phyloP scores from a whole-genome alignment of 2,797 vertebrate species.

The Dicrostonyx torquatus region DNA sequence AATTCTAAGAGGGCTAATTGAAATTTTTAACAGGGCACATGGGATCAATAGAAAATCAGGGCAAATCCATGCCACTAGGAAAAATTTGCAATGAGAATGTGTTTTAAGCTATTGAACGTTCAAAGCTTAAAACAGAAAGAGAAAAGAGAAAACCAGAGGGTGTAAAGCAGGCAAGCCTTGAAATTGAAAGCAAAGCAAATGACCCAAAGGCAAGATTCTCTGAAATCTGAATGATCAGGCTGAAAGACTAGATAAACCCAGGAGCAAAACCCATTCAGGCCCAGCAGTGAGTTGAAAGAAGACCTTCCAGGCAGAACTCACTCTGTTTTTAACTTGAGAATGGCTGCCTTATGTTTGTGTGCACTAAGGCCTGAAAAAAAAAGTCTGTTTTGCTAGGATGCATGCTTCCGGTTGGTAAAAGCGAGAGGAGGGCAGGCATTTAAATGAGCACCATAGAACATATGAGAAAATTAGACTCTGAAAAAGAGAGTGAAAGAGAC shows the following conservation, averaged over 20 bases:
- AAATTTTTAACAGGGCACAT: slow-evolving; percentile 44
- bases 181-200: slow-evolving; percentile 80
- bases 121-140: slow-evolving; percentile 69
- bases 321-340: slow-evolving; percentile 68
- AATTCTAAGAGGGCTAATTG: background rate
- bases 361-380: slow-evolving; percentile 36
- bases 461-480: slow-evolving; percentile 32
- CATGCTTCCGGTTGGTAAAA: slow-evolving; percentile 69
- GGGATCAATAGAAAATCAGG: slow-evolving; percentile 51
- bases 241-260: slow-evolving; percentile 72
- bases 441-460: slow-evolving; percentile 68
- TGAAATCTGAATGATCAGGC: slow-evolving; percentile 77
- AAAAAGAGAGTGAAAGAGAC: slow-evolving; percentile 25
- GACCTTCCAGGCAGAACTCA: slow-evolving; percentile 79
- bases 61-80: slow-evolving; percentile 6
- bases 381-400: slow-evolving; percentile 58
- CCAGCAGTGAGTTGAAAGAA: slow-evolving; percentile 77
- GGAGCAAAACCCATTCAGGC: slow-evolving; percentile 73
- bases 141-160: slow-evolving; percentile 72
- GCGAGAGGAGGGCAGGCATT: slow-evolving; percentile 27
- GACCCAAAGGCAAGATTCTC: slow-evolving; percentile 79
- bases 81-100: slow-evolving; percentile 66
- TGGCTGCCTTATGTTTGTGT: slow-evolving; percentile 39
- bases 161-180: slow-evolving; percentile 61
- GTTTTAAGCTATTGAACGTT: slow-evolving; percentile 70